Evolutionary conservation across 2,888 invertebrate genomes (phyloP), one percentile per base, ranked within the genome.

Genomic region (Ferrisia virgata): DNA sequence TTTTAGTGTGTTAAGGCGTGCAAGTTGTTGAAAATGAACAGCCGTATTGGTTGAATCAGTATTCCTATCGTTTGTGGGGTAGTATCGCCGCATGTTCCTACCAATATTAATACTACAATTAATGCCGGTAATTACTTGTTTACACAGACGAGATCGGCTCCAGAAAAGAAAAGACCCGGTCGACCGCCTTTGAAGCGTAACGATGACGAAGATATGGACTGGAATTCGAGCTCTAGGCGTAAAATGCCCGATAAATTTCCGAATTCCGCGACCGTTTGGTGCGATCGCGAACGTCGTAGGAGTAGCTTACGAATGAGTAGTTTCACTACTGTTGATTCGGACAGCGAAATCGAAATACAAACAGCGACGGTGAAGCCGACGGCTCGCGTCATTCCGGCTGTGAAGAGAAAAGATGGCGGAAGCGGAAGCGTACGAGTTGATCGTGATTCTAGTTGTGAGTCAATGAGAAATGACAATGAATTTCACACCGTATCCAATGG

Each of bases 361-460:
- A 31, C 79, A 6, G 69, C 79, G 0, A 58, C 80, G 15, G 40
- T 43, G 9, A 79, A 79, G 25, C 79, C 84, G 18, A 80, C 80
- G 28, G 79, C 79, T 22, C 58, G 79, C 11, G 69, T 84, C 3
- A 78, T 79, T 1, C 79, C 84, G 31, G 80, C 79, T 31, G 69
- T 79, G 2, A 80, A 84, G 43, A 43, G 58, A 43, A 83, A 83
- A 43, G 72, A 83, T 1, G 53, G 47, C 9, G 28, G 43, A 6
- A 31, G 80, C 25, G 22, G 28, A 0, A 28, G 40, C 18, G 28
- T 31, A 3, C 84, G 84, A n/a, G 2, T 36, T n/a, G 28, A 64
- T 25, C 84, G 84, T 6, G 84, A 84, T 22, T 84, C 84, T 3
- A 84, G 84, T 53, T 84, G 84, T 79, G 84, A 84, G 5, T 84